Conservation (phyloP, 2,113 vertebrate genomes). For the Cryptotis parvus region DNA sequence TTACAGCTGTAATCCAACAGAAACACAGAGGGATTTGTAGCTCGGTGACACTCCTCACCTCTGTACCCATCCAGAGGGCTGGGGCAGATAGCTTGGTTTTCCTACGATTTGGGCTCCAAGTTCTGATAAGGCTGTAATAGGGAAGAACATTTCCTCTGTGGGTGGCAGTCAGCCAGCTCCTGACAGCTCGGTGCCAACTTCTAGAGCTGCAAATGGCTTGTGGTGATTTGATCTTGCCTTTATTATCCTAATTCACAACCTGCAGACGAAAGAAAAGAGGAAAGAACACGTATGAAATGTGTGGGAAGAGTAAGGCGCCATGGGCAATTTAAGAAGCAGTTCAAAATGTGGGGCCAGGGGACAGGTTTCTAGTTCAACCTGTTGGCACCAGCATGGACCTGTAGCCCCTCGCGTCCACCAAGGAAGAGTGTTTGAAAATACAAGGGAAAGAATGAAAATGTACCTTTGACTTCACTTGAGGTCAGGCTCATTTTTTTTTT, state of each 20-base stretch:
- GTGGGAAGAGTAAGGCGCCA: neutral
- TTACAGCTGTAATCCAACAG: conserved; percentile 66
- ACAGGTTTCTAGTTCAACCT: conserved; percentile 1
- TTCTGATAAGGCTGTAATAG: conserved; percentile 65
- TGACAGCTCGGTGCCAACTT: conserved; percentile 80
- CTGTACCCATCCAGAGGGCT: conserved; percentile 57
- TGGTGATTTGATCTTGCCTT: conserved; percentile 56
- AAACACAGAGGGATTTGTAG: conserved; percentile 40
- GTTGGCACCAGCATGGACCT: neutral
- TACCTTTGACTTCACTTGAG: neutral
- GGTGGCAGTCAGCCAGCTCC: conserved; percentile 63
- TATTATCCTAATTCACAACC: conserved; percentile 67
- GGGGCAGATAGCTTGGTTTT: conserved; percentile 49
- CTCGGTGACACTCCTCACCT: conserved; percentile 59
- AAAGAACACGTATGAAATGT: conserved; percentile 25
- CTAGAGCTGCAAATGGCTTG: conserved; percentile 71
- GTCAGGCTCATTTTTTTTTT: neutral
- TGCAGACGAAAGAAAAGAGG: conserved; percentile 18
- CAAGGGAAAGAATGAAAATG: conserved; percentile 7
- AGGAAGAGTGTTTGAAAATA: neutral
- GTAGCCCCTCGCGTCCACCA: neutral
- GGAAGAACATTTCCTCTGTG: conserved; percentile 73
- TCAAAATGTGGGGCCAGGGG: neutral
- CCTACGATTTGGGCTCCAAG: conserved; percentile 69
- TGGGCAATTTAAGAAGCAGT: neutral